phyloP scores from a whole-genome alignment of 2,888 invertebrate genomes.

The Gerris lacustris region DNA sequence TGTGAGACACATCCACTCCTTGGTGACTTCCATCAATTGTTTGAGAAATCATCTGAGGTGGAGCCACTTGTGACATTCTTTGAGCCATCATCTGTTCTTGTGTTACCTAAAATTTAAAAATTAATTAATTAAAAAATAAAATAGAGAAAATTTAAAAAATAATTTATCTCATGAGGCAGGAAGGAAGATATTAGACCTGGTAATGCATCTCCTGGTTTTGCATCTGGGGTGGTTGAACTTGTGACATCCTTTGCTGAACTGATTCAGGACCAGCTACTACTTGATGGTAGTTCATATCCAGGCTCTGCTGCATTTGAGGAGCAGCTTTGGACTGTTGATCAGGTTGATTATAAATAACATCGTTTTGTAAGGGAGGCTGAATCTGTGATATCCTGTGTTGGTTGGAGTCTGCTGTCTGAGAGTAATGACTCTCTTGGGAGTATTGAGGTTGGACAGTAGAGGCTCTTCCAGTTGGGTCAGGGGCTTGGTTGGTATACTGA shows the following conservation, averaged over 20 bases:
- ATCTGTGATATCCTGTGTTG: slow-evolving; percentile 14
- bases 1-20: neutral
- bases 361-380: neutral
- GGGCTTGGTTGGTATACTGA: neutral
- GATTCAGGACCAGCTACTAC: slow-evolving; percentile 17
- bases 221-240: slow-evolving; percentile 16
- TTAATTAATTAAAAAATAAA: neutral
- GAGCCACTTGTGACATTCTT: neutral
- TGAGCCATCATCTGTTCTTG: neutral
- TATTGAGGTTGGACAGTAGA: neutral
- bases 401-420: slow-evolving; percentile 7
- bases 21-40: neutral
- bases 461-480: neutral
- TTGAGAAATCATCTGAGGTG: neutral
- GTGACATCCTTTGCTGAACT: slow-evolving; percentile 20
- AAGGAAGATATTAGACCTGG: neutral
- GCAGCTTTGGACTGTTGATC: neutral
- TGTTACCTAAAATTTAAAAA: neutral
- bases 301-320: slow-evolving; percentile 9
- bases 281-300: slow-evolving; percentile 7
- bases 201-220: neutral
- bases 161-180: neutral
- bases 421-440: slow-evolving; percentile 1
- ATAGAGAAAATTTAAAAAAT: neutral
- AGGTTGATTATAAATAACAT: neutral